phyloP scores from a whole-genome alignment of 2,113 vertebrate species.

The Coptodon rendalli region DNA sequence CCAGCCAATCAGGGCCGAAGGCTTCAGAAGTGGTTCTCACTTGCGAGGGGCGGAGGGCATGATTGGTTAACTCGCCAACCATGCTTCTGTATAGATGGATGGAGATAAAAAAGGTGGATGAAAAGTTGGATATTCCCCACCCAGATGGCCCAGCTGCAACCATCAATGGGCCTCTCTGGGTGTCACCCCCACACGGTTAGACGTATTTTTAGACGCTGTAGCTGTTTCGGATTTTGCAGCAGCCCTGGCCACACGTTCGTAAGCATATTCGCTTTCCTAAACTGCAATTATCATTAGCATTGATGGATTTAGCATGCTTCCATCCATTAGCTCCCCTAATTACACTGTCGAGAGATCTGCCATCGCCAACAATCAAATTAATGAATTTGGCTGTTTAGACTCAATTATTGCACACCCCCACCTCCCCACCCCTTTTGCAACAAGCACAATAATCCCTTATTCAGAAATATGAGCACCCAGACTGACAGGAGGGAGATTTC shows the following conservation, averaged over 20 bases:
- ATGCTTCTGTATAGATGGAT: conserved; percentile 21
- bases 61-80: conserved; percentile 41
- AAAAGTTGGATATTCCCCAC: conserved; percentile 11
- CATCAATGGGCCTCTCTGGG: conserved; percentile 11
- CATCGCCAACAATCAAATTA: conserved; percentile 69
- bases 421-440: background rate
- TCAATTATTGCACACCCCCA: conserved; percentile 46
- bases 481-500: conserved; percentile 17
- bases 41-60: conserved; percentile 4
- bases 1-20: conserved; percentile 36
- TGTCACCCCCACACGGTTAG: background rate
- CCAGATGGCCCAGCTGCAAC: conserved; percentile 29
- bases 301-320: conserved; percentile 67
- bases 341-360: conserved; percentile 65
- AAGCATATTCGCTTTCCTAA: conserved; percentile 47
- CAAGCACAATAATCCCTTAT: conserved; percentile 56
- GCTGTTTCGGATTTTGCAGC: conserved; percentile 38
- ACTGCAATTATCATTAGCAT: conserved; percentile 73
- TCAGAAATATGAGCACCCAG: conserved; percentile 31
- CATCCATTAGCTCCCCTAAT: conserved; percentile 71
- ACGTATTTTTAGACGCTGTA: conserved; percentile 57
- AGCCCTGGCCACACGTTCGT: conserved; percentile 24
- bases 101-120: conserved; percentile 29
- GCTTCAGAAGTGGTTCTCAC: conserved; percentile 46
- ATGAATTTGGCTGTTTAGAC: conserved; percentile 70